Percentiles rank a stretch among this genome's conserved stretches.
Evolutionary conservation across 2,797 vertebrate species (phyloP).

Genomic region (Pagetopsis macropterus): DNA sequence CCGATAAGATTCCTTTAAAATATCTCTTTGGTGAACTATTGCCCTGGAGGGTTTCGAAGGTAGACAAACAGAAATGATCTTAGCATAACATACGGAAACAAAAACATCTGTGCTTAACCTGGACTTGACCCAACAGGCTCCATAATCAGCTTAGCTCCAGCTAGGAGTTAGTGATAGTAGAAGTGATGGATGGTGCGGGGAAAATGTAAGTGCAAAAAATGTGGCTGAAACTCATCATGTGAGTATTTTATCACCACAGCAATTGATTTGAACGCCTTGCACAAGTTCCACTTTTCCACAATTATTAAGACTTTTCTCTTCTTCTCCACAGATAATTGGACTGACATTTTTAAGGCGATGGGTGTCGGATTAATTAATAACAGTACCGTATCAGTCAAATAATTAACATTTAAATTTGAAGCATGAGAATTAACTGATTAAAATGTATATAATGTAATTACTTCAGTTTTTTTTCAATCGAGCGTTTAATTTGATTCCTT

Average conservation of each 20-base stretch:
- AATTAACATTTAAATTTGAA: conserved; percentile 15
- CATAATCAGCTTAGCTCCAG: conserved; percentile 24
- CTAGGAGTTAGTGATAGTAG: neutral
- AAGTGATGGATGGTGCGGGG: neutral
- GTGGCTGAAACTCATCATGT: neutral
- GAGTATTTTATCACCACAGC: too few species aligned
- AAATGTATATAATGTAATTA: conserved; percentile 21
- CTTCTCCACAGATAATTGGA: too few species aligned
- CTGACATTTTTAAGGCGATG: too few species aligned
- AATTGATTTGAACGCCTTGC: too few species aligned
- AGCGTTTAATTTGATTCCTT: conserved; percentile 5
- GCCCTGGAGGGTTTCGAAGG: conserved; percentile 13
- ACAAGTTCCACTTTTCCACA: too few species aligned
- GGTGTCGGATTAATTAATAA: neutral
- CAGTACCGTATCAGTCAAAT: conserved; percentile 1
- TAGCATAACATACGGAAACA: neutral
- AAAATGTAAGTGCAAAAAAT: neutral
- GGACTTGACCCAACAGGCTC: conserved; percentile 26
- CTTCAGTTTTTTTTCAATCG: conserved; percentile 12
- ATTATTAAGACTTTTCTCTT: too few species aligned
- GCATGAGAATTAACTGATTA: conserved; percentile 7
- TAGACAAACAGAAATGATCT: conserved; percentile 16
- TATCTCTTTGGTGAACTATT: conserved; percentile 16
- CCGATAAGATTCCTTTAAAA: conserved; percentile 42
- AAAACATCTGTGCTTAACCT: conserved; percentile 31